phyloP scores from a whole-genome alignment of 2,113 vertebrate genomes.

The Zosterops japonicus region DNA sequence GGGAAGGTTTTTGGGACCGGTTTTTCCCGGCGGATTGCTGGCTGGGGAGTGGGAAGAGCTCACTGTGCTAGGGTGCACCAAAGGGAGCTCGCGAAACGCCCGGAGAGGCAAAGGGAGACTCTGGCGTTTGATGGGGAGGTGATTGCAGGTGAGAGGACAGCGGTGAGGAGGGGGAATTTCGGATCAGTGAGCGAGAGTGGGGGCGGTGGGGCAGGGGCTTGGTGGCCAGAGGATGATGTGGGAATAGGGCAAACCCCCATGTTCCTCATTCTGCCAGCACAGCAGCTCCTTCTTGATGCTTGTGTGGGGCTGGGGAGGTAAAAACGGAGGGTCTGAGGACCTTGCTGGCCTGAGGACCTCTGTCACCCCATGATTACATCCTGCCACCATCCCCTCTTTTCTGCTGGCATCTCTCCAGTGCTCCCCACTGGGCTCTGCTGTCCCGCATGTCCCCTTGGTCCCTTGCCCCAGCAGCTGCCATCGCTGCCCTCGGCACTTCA shows the following conservation, averaged over 20 bases:
- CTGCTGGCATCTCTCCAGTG: background rate
- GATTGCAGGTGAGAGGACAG: background rate
- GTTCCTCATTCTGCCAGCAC: background rate
- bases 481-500: accelerated
- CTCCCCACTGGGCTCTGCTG: background rate
- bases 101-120: background rate
- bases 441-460: background rate
- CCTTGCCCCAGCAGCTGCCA: background rate
- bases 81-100: accelerated
- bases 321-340: background rate
- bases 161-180: background rate
- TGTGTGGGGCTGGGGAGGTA: background rate
- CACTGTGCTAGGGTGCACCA: background rate
- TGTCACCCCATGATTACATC: background rate
- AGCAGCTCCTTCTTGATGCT: accelerated
- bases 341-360: background rate
- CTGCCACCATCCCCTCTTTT: background rate
- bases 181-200: background rate
- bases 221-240: accelerated
- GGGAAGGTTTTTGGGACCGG: conserved; percentile 12
- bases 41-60: background rate
- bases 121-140: background rate
- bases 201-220: background rate
- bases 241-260: background rate
- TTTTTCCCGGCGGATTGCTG: background rate